Conservation (phyloP, 2,797 vertebrate genomes). For the Hypotaenidia philippensis region DNA sequence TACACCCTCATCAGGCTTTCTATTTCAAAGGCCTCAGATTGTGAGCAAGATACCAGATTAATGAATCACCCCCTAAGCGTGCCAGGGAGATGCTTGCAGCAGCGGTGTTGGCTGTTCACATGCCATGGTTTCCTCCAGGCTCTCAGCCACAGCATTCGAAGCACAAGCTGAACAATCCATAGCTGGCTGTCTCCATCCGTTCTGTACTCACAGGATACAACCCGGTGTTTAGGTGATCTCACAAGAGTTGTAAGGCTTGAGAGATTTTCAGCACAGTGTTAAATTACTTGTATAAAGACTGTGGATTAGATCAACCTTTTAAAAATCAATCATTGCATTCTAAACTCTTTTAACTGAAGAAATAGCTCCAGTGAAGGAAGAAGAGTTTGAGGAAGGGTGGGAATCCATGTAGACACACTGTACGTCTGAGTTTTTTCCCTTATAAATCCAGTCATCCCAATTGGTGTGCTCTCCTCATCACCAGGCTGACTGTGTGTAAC, state of each 20-base stretch:
- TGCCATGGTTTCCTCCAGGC: neutral
- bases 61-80: neutral
- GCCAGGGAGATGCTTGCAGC: neutral
- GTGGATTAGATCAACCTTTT: neutral
- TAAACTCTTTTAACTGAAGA: neutral
- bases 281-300: neutral
- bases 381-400: neutral
- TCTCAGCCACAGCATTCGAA: neutral
- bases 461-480: fast-evolving
- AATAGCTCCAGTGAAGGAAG: neutral
- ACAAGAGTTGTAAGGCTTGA: fast-evolving
- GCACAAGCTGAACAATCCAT: neutral
- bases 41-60: neutral
- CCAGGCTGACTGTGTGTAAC: neutral
- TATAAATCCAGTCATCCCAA: neutral
- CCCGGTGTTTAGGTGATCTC: neutral
- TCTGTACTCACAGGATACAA: neutral
- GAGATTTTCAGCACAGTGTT: neutral
- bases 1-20: neutral
- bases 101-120: neutral
- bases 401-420: neutral
- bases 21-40: neutral
- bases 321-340: neutral
- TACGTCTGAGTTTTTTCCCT: fast-evolving
- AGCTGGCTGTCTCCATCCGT: neutral